Evolutionary conservation across 2,888 invertebrate species (phyloP).

Genomic region (Callimorpha dominula): DNA sequence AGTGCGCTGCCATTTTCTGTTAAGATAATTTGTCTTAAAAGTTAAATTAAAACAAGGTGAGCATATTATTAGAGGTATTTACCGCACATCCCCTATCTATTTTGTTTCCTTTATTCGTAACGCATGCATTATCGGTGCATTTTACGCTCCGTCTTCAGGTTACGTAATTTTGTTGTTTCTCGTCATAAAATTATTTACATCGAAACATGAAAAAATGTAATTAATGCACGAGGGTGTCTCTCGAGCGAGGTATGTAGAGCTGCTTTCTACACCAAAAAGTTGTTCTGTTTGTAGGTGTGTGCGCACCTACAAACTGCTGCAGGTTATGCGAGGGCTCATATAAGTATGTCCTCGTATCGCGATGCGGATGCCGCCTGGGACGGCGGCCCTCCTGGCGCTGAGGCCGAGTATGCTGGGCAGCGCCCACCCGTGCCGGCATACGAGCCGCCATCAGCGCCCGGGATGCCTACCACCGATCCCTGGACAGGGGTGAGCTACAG

Average conservation of each 20-base stretch:
- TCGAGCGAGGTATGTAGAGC: slow-evolving; percentile 75
- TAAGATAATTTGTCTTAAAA: slow-evolving; percentile 64
- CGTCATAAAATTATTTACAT: slow-evolving; percentile 74
- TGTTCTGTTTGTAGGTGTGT: slow-evolving; percentile 90
- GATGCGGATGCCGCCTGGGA: slow-evolving; percentile 81
- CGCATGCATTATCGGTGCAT: slow-evolving; percentile 64
- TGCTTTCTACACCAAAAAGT: slow-evolving; percentile 89
- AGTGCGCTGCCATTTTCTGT: slow-evolving; percentile 84
- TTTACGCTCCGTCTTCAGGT: slow-evolving; percentile 67
- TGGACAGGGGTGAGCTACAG: slow-evolving; percentile 83
- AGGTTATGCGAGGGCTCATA: slow-evolving; percentile 83
- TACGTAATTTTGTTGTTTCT: slow-evolving; percentile 84
- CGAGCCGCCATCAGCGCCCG: slow-evolving; percentile 55
- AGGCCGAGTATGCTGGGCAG: slow-evolving; percentile 80
- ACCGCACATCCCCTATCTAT: slow-evolving; percentile 47
- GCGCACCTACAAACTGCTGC: slow-evolving; percentile 87
- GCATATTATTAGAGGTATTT: slow-evolving; percentile 73
- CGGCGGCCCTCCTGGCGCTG: slow-evolving; percentile 85
- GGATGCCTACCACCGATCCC: slow-evolving; percentile 77
- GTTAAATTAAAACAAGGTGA: slow-evolving; percentile 75
- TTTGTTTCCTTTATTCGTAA: slow-evolving; percentile 60
- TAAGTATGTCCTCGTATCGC: slow-evolving; percentile 84
- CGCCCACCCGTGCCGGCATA: slow-evolving; percentile 65
- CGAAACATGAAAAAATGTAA: slow-evolving; percentile 68
- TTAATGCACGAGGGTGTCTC: slow-evolving; percentile 68